Evolutionary conservation across 2,113 vertebrate species (phyloP).

Genomic region (Chamaetylas fuelleborni): DNA sequence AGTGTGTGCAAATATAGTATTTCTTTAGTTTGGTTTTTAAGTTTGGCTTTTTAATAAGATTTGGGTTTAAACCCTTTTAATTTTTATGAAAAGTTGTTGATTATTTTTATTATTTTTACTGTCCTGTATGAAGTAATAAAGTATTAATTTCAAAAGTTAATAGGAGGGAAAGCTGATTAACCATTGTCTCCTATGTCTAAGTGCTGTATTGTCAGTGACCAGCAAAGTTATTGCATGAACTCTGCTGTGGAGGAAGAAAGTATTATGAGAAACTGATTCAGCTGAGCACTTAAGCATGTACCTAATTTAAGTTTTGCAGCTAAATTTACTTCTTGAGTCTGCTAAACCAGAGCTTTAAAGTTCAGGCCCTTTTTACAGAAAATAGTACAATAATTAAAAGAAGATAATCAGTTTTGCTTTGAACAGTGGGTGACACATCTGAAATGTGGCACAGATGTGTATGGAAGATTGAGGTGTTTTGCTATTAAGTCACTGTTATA

Average conservation of each 20-base stretch:
- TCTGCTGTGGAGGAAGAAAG: not conserved
- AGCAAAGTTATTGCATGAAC: not conserved
- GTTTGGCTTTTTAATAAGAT: slow-evolving; percentile 26
- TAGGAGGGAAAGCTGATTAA: not conserved
- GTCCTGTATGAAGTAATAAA: slow-evolving; percentile 59
- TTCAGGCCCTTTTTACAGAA: not conserved
- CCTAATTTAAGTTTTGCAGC: not conserved
- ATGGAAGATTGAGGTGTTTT: not conserved
- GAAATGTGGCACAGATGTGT: not conserved
- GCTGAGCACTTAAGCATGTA: not conserved
- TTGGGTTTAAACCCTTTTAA: slow-evolving; percentile 26
- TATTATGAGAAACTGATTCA: not conserved
- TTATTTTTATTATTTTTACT: slow-evolving; percentile 53
- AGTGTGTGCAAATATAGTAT: not conserved
- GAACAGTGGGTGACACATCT: not conserved
- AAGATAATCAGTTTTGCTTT: not conserved
- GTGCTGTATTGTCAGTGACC: not conserved
- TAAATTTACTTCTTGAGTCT: not conserved
- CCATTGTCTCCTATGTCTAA: not conserved
- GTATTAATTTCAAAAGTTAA: slow-evolving; percentile 29
- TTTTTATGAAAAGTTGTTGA: slow-evolving; percentile 33
- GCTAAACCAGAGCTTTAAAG: not conserved
- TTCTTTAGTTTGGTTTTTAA: slow-evolving; percentile 47
- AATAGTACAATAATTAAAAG: not conserved
- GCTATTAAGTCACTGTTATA: not conserved